Evolutionary conservation across 2,888 invertebrate genomes (phyloP).

Genomic region (Ferdinandea cuprea): DNA sequence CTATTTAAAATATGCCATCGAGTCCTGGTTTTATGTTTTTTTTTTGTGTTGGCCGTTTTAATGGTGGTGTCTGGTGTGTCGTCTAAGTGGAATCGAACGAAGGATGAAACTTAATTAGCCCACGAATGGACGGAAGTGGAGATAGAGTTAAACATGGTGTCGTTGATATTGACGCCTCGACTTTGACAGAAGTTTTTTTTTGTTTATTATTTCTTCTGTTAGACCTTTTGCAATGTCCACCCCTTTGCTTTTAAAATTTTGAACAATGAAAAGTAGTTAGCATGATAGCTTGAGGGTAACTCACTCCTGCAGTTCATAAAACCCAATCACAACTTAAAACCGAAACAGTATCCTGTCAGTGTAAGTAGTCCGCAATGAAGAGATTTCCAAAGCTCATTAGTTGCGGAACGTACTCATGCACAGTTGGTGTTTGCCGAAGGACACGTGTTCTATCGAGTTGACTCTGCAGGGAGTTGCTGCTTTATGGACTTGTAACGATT

Average conservation of each 20-base stretch:
- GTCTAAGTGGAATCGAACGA: not conserved
- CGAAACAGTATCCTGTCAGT: not conserved
- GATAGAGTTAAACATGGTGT: not conserved
- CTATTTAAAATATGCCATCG: slow-evolving; percentile 6
- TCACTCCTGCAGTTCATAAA: no score
- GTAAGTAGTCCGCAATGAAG: not conserved
- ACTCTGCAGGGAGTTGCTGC: not conserved
- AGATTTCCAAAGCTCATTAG: not conserved
- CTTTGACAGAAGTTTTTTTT: no score
- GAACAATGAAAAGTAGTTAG: no score
- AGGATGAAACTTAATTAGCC: slow-evolving; percentile 18
- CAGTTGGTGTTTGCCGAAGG: not conserved
- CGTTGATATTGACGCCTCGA: not conserved
- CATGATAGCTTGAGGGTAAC: no score
- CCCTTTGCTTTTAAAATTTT: no score
- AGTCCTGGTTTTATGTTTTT: not conserved
- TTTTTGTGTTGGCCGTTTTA: not conserved
- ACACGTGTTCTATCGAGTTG: not conserved
- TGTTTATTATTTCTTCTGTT: no score
- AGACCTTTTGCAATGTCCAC: no score
- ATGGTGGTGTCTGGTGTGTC: not conserved
- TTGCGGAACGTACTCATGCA: not conserved
- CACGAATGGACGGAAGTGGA: not conserved
- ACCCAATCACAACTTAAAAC: no score
- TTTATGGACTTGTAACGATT: no score